Percentiles rank a stretch among this genome's conserved stretches.
These are phyloP conservation scores for Drosophila nasuta DNA, from an alignment of 1,140 invertebrate genomes.

Conservation along the genomic window DNA sequence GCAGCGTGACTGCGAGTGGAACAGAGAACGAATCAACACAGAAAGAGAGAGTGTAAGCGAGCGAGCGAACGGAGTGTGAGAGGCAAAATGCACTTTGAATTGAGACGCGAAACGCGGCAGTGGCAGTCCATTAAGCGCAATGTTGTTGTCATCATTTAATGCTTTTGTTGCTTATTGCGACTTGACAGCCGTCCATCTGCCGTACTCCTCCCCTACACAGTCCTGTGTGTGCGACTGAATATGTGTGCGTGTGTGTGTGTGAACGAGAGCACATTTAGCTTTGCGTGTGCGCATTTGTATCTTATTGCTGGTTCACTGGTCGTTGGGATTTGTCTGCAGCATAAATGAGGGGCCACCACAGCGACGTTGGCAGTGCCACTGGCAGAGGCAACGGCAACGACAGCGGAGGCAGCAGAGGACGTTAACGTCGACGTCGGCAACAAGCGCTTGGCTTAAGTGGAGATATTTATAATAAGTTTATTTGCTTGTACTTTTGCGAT, in stretches of 20 bases:
- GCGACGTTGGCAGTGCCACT: conserved; percentile 49
- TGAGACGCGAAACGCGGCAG: conserved; percentile 68
- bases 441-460: conserved; percentile 66
- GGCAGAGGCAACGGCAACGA: no score
- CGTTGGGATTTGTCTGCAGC: conserved; percentile 51
- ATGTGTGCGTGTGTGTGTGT: conserved; percentile 25
- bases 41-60: background rate
- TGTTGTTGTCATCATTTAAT: conserved; percentile 83
- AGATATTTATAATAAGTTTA: conserved; percentile 84
- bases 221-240: background rate
- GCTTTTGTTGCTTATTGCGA: conserved; percentile 76
- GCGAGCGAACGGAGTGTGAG: conserved; percentile 15
- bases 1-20: background rate
- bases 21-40: no score
- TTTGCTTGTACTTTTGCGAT: conserved; percentile 68
- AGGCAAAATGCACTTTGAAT: conserved; percentile 72
- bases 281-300: conserved; percentile 81
- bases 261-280: conserved; percentile 71
- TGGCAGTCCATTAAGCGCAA: conserved; percentile 81
- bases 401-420: conserved; percentile 5
- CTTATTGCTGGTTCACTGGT: conserved; percentile 50
- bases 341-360: conserved; percentile 74
- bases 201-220: no score
- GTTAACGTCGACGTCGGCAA: conserved; percentile 21
- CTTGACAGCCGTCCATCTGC: conserved; percentile 44